Conservation (phyloP, 2,797 vertebrate species). For the Halcyon chelicuti region DNA sequence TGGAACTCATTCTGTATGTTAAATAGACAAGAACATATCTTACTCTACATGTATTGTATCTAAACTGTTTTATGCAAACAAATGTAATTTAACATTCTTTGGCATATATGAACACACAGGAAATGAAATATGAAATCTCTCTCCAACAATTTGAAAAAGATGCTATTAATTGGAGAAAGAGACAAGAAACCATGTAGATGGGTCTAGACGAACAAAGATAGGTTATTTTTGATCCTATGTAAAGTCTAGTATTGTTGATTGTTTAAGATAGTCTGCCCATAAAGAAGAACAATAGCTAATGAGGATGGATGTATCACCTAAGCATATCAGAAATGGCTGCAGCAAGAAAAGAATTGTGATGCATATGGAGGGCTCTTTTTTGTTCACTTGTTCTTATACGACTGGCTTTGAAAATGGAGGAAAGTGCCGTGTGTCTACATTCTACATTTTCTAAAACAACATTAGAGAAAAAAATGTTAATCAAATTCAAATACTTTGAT, state of each 20-base stretch:
- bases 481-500: constrained; percentile 3
- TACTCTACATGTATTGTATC: background rate
- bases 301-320: constrained; percentile 77
- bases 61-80: background rate
- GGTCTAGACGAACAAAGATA: background rate
- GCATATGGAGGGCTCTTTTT: constrained; percentile 39
- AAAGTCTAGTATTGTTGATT: constrained; percentile 17
- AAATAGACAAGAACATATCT: background rate
- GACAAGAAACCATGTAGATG: background rate
- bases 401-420: constrained; percentile 8
- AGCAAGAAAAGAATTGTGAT: constrained; percentile 69
- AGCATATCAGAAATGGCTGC: constrained; percentile 57
- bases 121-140: constrained; percentile 44
- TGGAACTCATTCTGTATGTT: background rate
- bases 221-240: constrained; percentile 57
- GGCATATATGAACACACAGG: background rate
- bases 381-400: constrained; percentile 20
- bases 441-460: constrained; percentile 38
- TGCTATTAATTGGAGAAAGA: constrained; percentile 2
- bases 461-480: constrained; percentile 55
- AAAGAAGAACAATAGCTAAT: constrained; percentile 70
- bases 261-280: constrained; percentile 54
- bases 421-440: constrained; percentile 11
- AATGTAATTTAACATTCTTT: background rate
- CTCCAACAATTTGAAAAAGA: constrained; percentile 18